Evolutionary conservation across 1,140 invertebrate species (phyloP).

Genomic region (Pogonomyrmex barbatus): DNA sequence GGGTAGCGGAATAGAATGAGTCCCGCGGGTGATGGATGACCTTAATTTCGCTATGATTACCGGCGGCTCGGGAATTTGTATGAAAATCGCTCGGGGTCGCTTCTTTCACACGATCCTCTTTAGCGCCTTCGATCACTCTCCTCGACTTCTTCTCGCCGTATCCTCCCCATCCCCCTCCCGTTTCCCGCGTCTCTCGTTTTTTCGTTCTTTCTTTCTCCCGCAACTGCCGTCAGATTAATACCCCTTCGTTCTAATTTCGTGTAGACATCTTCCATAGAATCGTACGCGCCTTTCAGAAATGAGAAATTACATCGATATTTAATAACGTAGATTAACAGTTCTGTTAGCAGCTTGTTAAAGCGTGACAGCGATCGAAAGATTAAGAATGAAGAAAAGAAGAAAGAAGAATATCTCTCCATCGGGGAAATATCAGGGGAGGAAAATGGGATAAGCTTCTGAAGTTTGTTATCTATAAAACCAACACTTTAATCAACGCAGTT

Average conservation of each 20-base stretch:
- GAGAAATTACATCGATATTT: slow-evolving; percentile 44
- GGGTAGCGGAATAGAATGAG: slow-evolving; percentile 76
- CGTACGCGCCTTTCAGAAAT: slow-evolving; percentile 34
- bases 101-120: slow-evolving; percentile 70
- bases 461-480: not conserved
- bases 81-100: slow-evolving; percentile 79
- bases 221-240: slow-evolving; percentile 42
- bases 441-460: slow-evolving; percentile 14
- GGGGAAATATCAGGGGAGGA: not conserved
- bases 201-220: slow-evolving; percentile 31
- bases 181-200: not conserved
- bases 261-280: slow-evolving; percentile 4
- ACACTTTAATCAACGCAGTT: not conserved
- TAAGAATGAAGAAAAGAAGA: not conserved
- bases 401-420: not conserved
- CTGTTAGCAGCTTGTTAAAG: slow-evolving; percentile 29
- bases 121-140: slow-evolving; percentile 21
- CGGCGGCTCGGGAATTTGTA: slow-evolving; percentile 80
- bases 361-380: slow-evolving; percentile 21
- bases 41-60: slow-evolving; percentile 84
- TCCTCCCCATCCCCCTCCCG: not conserved
- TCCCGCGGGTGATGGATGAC: slow-evolving; percentile 80
- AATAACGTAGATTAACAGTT: slow-evolving; percentile 48
- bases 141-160: not conserved
- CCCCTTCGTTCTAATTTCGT: not conserved